Evolutionary conservation across 2,113 vertebrate species (phyloP).

Genomic region (Oophaga pumilio): DNA sequence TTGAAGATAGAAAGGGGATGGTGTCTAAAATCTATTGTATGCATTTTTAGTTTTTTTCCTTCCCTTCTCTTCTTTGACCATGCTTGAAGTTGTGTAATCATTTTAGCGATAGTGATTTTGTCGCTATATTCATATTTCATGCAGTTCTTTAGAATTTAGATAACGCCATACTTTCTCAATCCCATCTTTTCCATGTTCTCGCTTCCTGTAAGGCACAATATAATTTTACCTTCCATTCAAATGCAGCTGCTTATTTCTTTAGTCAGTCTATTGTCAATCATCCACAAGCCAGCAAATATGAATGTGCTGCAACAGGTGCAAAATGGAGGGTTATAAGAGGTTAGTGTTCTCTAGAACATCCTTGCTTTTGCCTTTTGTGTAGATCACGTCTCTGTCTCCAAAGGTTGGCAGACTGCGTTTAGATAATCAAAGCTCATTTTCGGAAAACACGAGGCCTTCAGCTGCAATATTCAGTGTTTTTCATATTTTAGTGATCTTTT

Average conservation of each 20-base stretch:
- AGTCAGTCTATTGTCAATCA: background rate
- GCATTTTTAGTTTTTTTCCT: background rate
- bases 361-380: background rate
- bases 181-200: background rate
- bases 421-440: background rate
- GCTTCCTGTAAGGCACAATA: background rate
- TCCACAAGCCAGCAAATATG: background rate
- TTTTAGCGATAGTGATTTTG: too few relatives aligned
- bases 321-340: background rate
- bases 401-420: background rate
- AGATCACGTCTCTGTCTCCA: background rate
- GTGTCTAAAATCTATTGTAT: too few relatives aligned
- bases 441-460: background rate
- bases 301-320: slow-evolving; percentile 3
- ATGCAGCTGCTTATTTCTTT: background rate
- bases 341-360: background rate
- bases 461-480: background rate
- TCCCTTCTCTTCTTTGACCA: background rate
- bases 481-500: background rate
- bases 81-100: background rate
- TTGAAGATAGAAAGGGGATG: background rate
- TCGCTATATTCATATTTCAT: background rate
- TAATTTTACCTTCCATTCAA: background rate
- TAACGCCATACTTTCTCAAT: background rate
- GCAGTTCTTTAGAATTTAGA: background rate